phyloP scores from a whole-genome alignment of 2,888 invertebrate genomes.

The Campaea margaritaria region DNA sequence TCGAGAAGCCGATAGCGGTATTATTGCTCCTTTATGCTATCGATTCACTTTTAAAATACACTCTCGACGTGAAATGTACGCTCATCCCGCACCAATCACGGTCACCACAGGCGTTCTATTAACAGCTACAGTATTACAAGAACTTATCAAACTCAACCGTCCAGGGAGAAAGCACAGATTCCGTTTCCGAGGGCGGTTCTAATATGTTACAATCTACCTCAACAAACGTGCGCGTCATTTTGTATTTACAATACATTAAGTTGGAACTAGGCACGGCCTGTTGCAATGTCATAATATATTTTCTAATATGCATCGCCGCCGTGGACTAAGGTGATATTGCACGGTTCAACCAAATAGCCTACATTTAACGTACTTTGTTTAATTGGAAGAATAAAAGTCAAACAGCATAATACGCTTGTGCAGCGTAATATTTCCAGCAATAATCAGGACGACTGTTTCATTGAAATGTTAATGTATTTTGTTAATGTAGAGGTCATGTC shows the following conservation, averaged over 20 bases:
- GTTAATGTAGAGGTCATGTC: no score
- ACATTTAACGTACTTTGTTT: no score
- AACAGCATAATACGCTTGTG: no score
- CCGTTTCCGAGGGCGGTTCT: constrained; percentile 1
- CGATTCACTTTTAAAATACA: constrained; percentile 55
- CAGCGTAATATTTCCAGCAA: no score
- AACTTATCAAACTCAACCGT: constrained; percentile 59
- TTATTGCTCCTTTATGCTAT: constrained; percentile 65
- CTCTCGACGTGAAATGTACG: constrained; percentile 47
- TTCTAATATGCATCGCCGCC: no score
- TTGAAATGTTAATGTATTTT: no score
- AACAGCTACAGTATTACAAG: constrained; percentile 69
- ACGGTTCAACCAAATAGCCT: no score
- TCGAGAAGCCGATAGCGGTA: constrained; percentile 58
- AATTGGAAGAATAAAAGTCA: no score
- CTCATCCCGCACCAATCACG: constrained; percentile 46
- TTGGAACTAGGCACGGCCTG: neutral
- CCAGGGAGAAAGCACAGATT: constrained; percentile 27
- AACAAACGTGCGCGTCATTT: neutral
- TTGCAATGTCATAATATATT: neutral
- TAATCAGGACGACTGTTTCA: no score
- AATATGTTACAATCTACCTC: neutral
- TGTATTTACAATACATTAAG: neutral
- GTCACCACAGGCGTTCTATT: constrained; percentile 70
- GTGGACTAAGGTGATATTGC: no score